These are phyloP conservation scores for Tiliacea aurago DNA, from an alignment of 2,888 invertebrate genomes.

Conservation along the genomic window DNA sequence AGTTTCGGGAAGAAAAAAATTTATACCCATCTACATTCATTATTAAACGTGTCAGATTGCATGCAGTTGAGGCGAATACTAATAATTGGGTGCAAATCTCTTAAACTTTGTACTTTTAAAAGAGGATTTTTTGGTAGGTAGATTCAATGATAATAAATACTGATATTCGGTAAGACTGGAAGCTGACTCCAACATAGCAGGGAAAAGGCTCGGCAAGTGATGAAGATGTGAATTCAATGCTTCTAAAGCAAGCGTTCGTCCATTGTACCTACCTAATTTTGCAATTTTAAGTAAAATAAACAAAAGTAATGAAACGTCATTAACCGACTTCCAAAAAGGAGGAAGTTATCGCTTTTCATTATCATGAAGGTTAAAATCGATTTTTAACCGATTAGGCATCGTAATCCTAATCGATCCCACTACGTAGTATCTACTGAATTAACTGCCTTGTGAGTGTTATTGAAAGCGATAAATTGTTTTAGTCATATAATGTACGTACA, in stretches of 20 bases:
- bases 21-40: conserved; percentile 53
- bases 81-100: conserved; percentile 25
- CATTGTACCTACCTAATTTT: too few relatives aligned
- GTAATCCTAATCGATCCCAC: background rate
- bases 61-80: conserved; percentile 51
- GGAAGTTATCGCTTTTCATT: too few relatives aligned
- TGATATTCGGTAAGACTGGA: background rate
- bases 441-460: background rate
- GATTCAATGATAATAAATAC: background rate
- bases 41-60: conserved; percentile 47
- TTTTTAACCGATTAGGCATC: background rate
- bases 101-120: background rate
- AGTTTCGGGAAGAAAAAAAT: conserved; percentile 42
- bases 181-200: background rate
- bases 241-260: background rate
- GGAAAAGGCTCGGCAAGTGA: background rate
- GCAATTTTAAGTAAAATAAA: background rate
- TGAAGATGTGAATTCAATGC: background rate
- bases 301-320: background rate
- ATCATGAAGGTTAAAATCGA: background rate
- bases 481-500: background rate
- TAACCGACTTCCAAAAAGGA: too few relatives aligned
- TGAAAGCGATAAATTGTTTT: background rate
- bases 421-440: background rate
- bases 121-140: too few relatives aligned